Percentiles rank a stretch among this genome's conserved stretches.
These are phyloP conservation scores for Ecliptopera silaceata DNA, from an alignment of 2,888 invertebrate species.

Conservation along the genomic window DNA sequence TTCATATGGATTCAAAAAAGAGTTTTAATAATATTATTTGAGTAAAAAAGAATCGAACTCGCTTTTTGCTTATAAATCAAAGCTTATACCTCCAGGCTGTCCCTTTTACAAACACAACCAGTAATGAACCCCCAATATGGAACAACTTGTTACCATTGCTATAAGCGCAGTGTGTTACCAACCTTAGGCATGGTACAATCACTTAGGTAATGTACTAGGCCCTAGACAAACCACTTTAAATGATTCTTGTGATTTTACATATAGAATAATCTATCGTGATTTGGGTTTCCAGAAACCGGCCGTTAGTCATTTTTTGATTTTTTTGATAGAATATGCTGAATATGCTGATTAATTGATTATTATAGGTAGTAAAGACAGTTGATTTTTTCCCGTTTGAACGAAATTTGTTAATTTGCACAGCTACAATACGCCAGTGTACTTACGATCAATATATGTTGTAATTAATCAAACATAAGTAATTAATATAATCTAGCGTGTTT, in stretches of 20 bases:
- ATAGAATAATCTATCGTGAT: no score
- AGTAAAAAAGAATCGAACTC: background rate
- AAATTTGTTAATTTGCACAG: no score
- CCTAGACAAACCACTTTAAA: no score
- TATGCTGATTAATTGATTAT: no score
- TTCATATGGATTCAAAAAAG: background rate
- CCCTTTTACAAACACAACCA: constrained; percentile 28
- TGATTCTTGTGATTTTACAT: no score
- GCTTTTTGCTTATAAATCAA: constrained; percentile 17
- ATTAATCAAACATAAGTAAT: constrained; percentile 12
- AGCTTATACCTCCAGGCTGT: constrained; percentile 5
- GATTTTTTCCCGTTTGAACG: no score
- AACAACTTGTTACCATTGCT: background rate
- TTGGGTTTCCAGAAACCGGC: no score
- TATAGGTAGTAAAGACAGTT: no score
- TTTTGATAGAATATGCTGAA: no score
- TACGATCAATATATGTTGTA: background rate
- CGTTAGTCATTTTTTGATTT: no score
- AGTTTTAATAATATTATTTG: background rate
- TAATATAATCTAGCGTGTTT: constrained; percentile 23
- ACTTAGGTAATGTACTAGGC: no score
- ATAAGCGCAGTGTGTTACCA: constrained; percentile 4
- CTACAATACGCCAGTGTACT: no score
- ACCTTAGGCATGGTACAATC: constrained; percentile 1
- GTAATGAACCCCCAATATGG: constrained; percentile 18